These are phyloP conservation scores for Eulacestoma nigropectus DNA, from an alignment of 2,113 vertebrate genomes.

Conservation along the genomic window DNA sequence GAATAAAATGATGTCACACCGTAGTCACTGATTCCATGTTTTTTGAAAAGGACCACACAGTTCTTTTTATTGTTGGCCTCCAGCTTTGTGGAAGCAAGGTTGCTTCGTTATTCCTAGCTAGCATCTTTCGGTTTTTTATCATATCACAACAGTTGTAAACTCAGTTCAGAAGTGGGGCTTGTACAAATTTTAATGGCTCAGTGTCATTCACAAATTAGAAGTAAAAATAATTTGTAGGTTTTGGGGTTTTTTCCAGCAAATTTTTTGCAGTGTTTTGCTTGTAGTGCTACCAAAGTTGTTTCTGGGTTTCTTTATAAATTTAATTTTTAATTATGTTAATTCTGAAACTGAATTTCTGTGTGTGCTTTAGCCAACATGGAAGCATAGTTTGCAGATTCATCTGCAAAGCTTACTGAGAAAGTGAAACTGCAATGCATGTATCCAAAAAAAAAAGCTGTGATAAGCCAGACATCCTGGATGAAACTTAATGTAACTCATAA, in stretches of 20 bases:
- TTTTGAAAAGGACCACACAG: slow-evolving; percentile 73
- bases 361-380: slow-evolving; percentile 52
- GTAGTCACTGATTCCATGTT: neutral
- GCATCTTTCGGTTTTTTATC: neutral
- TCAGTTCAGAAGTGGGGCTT: neutral
- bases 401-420: slow-evolving; percentile 71
- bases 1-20: neutral
- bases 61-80: slow-evolving; percentile 72
- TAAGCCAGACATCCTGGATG: slow-evolving; percentile 79
- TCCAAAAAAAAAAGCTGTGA: slow-evolving; percentile 1
- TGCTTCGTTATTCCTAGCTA: neutral
- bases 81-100: slow-evolving; percentile 74
- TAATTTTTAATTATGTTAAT: neutral
- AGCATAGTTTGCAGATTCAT: slow-evolving; percentile 54
- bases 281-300: neutral
- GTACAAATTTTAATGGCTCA: neutral
- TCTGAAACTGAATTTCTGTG: neutral
- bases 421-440: slow-evolving; percentile 79
- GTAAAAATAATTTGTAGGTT: neutral
- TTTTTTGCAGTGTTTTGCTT: neutral
- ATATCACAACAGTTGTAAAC: neutral
- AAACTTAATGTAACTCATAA: slow-evolving; percentile 53
- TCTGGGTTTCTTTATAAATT: neutral
- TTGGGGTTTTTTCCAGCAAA: neutral
- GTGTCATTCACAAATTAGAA: neutral